Evolutionary conservation across 92 coral and sea anemone species (phyloP).

Genomic region (Siderastrea siderea): DNA sequence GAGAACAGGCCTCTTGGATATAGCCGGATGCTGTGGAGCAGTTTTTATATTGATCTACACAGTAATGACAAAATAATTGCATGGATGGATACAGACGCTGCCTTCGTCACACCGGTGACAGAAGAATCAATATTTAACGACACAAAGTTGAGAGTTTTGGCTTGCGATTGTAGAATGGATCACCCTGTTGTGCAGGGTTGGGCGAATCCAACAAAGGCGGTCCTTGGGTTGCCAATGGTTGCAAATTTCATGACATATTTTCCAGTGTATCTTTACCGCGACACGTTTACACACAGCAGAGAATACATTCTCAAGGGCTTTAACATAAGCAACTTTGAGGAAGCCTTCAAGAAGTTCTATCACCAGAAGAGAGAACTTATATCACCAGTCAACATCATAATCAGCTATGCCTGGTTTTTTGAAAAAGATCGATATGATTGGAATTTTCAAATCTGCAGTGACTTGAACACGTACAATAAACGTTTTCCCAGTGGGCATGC

Average conservation of each 20-base stretch:
- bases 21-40: background rate
- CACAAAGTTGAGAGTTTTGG: slow-evolving; percentile 12
- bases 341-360: too few relatives aligned
- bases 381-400: slow-evolving; percentile 13
- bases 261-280: slow-evolving; percentile 58
- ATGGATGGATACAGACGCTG: too few relatives aligned
- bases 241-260: slow-evolving; percentile 60
- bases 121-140: slow-evolving; percentile 7
- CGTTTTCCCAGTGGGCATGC: slow-evolving; percentile 11
- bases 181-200: background rate
- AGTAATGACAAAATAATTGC: background rate
- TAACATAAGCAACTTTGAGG: too few relatives aligned
- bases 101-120: too few relatives aligned
- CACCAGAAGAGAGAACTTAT: background rate
- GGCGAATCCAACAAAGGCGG: slow-evolving; percentile 23
- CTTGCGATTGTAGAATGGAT: background rate
- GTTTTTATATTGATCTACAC: background rate
- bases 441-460: slow-evolving; percentile 26
- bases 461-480: slow-evolving; percentile 26
- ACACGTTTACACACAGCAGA: slow-evolving; percentile 13
- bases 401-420: background rate
- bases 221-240: slow-evolving; percentile 36
- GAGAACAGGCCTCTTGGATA: background rate
- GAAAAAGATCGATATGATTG: slow-evolving; percentile 47
- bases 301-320: too few relatives aligned